Conservation (phyloP, 2,888 invertebrate genomes). For the Lithophane leautieri region DNA sequence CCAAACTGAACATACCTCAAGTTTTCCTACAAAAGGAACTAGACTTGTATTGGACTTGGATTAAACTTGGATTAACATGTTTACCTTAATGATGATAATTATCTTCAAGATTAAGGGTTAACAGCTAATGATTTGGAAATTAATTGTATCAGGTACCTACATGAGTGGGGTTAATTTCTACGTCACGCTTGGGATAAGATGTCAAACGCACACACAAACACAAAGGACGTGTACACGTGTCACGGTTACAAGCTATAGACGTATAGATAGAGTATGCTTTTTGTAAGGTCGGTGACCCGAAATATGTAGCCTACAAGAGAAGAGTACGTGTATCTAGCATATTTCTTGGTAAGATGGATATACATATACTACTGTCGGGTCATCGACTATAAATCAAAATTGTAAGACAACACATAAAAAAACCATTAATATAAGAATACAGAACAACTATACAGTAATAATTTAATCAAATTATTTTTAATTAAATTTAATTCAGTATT, state of each 20-base stretch:
- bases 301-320: background rate
- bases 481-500: too few relatives aligned
- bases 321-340: too few relatives aligned
- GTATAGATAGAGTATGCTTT: background rate
- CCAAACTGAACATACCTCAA: background rate
- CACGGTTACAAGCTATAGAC: background rate
- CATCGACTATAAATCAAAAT: background rate
- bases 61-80: slow-evolving; percentile 30
- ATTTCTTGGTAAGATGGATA: background rate
- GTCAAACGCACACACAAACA: slow-evolving; percentile 1
- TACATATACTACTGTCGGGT: too few relatives aligned
- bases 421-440: background rate
- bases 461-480: too few relatives aligned
- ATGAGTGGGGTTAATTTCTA: background rate
- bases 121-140: slow-evolving; percentile 17
- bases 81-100: slow-evolving; percentile 14
- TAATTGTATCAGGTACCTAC: slow-evolving; percentile 4
- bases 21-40: background rate
- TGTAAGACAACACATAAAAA: background rate
- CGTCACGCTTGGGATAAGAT: background rate
- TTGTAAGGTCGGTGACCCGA: background rate
- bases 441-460: too few relatives aligned
- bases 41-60: too few relatives aligned
- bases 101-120: slow-evolving; percentile 23
- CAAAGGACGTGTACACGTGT: background rate